phyloP scores from a whole-genome alignment of 2,797 vertebrate species.

The Carcharodon carcharias region DNA sequence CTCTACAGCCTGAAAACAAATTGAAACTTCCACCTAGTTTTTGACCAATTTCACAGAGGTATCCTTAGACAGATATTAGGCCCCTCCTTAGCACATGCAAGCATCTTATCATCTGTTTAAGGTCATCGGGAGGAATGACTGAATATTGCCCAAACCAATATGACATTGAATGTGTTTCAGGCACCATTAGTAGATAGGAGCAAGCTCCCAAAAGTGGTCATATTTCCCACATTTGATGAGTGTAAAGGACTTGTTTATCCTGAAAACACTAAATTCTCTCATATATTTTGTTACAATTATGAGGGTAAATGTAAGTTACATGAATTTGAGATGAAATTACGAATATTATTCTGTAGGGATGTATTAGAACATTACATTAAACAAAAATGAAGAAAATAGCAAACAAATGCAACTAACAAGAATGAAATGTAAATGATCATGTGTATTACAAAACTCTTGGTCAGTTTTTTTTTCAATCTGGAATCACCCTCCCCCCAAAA shows the following conservation, averaged over 20 bases:
- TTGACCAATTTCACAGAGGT: neutral
- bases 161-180: neutral
- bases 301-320: neutral
- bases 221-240: neutral
- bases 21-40: neutral
- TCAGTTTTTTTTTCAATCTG: neutral
- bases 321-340: neutral
- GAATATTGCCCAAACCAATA: neutral
- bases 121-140: neutral
- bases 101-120: neutral
- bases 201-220: neutral
- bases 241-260: neutral
- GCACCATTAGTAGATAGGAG: neutral
- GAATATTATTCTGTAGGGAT: neutral
- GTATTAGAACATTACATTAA: neutral
- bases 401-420: neutral
- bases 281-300: too few species aligned
- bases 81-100: neutral
- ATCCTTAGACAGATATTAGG: neutral
- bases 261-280: neutral
- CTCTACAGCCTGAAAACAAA: neutral
- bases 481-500: constrained; percentile 45
- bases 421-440: constrained; percentile 1
- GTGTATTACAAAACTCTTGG: neutral
- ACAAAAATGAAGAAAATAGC: neutral